A percentile compares a stretch with the other conserved stretches of the same genome.
Conservation (phyloP, 2,113 vertebrate species). For the Erinaceus europaeus region DNA sequence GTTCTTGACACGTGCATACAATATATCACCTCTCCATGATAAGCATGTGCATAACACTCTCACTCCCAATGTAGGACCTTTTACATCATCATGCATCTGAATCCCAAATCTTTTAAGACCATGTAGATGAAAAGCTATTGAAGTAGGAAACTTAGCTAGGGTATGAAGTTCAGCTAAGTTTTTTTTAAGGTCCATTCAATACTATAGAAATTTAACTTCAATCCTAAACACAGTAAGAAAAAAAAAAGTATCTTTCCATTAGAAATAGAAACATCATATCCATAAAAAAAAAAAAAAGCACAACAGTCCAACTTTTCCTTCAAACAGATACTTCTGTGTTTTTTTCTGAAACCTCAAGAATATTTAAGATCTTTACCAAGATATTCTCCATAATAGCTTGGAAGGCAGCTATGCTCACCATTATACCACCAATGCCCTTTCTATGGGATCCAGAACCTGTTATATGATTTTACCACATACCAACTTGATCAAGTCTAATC, state of each 20-base stretch:
- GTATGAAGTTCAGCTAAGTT: neutral
- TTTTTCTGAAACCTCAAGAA: slow-evolving; percentile 23
- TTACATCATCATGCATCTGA: too few species aligned
- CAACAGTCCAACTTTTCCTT: neutral
- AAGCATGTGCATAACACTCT: too few species aligned
- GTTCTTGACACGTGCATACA: too few species aligned
- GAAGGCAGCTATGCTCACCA: too few species aligned
- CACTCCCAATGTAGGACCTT: too few species aligned
- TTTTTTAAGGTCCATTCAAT: neutral
- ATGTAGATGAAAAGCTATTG: neutral
- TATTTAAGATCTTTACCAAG: too few species aligned
- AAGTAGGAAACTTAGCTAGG: neutral
- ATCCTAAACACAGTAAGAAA: neutral
- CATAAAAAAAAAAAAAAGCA: slow-evolving; percentile 7
- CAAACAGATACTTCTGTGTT: neutral
- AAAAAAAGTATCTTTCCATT: neutral
- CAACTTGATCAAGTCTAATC: neutral
- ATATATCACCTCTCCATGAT: too few species aligned
- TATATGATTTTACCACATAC: neutral
- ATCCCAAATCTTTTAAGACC: slow-evolving; percentile 28
- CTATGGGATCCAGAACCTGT: neutral
- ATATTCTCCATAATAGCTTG: slow-evolving; percentile 31
- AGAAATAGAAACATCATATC: neutral
- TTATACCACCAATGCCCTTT: too few species aligned
- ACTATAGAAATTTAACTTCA: neutral